Evolutionary conservation across 2,888 invertebrate species (phyloP), one percentile per base, ranked within the genome.

Genomic region (Tachystola acroxantha): DNA sequence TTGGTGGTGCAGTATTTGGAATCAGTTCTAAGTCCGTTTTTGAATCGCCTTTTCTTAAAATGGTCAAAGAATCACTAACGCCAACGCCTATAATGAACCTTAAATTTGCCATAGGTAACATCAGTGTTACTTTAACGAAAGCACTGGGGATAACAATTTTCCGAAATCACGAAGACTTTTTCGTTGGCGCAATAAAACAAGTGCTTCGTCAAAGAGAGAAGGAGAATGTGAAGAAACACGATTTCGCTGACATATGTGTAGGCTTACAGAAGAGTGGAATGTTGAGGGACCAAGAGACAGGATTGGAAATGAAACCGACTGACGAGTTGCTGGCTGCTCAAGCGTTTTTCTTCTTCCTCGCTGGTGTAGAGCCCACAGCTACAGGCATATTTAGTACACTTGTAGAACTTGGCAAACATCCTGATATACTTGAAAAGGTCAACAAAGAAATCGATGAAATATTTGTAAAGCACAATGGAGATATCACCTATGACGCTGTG

Each of bases 321-420:
- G 76, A 75, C 34, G 76, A 70, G 33, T 19, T 71, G 3, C 36
- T 78, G 12, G 67, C 72, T 3, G 72, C 76, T 3, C 77, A 81
- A 46, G 71, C 66, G 0, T 74, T 81, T 36, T 70, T 82, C 45
- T 80, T 78, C 45, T 77, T 73, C 34, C 48, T 59, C 24, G 84
- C 79, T 16, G 85, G 84, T 0, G 73, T 75, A 1, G 81, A 82
- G 27, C 74, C 81, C 1, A 62, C 70, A 1, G 74, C 81, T 0
- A 57, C 65, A 3, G 54, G 62, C 1, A 60, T 82, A 38, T 68
- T 64, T 36, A 58, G 53, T 10, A 50, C 62, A 1, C 43, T 77
- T 1, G 54, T 70, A 14, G 68, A 75, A 48, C 48, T 85, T 0
- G 80, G 80, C 2, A 50, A 57, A 22, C 48, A 76, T 40, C 64